A percentile compares a stretch with the other conserved stretches of the same genome.
Evolutionary conservation across 2,888 invertebrate species (phyloP).

Genomic region (Hetaerina titia): DNA sequence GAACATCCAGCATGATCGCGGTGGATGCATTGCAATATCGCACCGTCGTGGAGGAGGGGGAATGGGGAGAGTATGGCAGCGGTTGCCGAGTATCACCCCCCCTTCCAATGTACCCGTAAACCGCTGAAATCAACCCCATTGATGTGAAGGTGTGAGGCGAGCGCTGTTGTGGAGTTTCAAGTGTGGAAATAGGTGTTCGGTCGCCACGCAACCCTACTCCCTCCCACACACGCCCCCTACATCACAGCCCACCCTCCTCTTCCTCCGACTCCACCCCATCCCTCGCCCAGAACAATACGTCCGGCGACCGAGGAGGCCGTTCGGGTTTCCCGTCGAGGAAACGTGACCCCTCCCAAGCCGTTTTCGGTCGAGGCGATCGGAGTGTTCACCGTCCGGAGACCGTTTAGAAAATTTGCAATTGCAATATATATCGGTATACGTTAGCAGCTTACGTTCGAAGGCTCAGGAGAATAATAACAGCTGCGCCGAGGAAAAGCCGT

Average conservation of each 20-base stretch:
- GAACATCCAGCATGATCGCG: no score
- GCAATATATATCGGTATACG: no score
- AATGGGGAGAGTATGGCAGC: not conserved
- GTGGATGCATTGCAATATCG: no score
- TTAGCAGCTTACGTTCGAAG: no score
- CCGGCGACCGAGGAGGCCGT: not conserved
- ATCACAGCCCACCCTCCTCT: not conserved
- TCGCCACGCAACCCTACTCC: not conserved
- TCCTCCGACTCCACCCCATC: not conserved
- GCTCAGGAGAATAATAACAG: no score
- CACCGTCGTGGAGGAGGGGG: not conserved
- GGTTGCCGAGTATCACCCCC: not conserved
- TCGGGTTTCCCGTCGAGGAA: not conserved
- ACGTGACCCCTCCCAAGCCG: not conserved
- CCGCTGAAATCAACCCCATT: not conserved
- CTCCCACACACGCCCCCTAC: not conserved
- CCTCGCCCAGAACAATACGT: not conserved
- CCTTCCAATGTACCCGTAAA: not conserved
- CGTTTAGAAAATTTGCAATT: no score
- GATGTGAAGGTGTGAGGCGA: not conserved
- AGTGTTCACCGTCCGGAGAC: no score
- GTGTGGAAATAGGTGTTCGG: not conserved
- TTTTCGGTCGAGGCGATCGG: not conserved
- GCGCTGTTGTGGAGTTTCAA: not conserved
- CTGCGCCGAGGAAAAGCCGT: no score